These are phyloP conservation scores for Marisa cornuarietis DNA, from an alignment of 1,140 invertebrate species.

Conservation along the genomic window DNA sequence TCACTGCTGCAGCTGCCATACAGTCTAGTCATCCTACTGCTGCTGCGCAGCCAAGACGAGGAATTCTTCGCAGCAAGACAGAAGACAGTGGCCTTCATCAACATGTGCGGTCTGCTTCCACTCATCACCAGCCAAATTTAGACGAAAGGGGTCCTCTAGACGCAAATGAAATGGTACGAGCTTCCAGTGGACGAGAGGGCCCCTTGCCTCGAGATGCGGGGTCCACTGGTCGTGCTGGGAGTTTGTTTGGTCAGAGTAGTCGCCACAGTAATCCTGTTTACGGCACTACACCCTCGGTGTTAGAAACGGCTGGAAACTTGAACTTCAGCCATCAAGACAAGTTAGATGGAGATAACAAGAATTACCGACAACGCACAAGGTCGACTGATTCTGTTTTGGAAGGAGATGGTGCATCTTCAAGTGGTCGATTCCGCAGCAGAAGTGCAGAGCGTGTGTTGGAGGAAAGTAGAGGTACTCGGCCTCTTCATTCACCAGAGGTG, in stretches of 20 bases:
- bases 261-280: background rate
- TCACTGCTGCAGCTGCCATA: background rate
- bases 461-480: background rate
- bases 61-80: slow-evolving; percentile 20
- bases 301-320: background rate
- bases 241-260: background rate
- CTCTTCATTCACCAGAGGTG: background rate
- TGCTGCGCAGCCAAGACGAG: slow-evolving; percentile 6
- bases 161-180: slow-evolving; percentile 22
- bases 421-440: slow-evolving; percentile 24
- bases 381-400: slow-evolving; percentile 49
- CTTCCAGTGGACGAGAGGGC: slow-evolving; percentile 39
- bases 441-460: slow-evolving; percentile 40
- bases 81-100: slow-evolving; percentile 24
- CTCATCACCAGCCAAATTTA: slow-evolving; percentile 40
- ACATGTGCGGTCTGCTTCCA: background rate
- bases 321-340: background rate
- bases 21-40: slow-evolving; percentile 22
- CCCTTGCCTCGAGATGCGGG: slow-evolving; percentile 22
- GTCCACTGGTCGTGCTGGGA: slow-evolving; percentile 29
- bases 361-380: slow-evolving; percentile 32
- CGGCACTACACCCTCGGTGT: background rate
- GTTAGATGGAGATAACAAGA: background rate
- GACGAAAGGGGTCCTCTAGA: slow-evolving; percentile 50
- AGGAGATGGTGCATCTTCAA: slow-evolving; percentile 25